A percentile compares a stretch with the other conserved stretches of the same genome.
phyloP scores from a whole-genome alignment of 2,797 vertebrate species.

The Bufotes viridis region DNA sequence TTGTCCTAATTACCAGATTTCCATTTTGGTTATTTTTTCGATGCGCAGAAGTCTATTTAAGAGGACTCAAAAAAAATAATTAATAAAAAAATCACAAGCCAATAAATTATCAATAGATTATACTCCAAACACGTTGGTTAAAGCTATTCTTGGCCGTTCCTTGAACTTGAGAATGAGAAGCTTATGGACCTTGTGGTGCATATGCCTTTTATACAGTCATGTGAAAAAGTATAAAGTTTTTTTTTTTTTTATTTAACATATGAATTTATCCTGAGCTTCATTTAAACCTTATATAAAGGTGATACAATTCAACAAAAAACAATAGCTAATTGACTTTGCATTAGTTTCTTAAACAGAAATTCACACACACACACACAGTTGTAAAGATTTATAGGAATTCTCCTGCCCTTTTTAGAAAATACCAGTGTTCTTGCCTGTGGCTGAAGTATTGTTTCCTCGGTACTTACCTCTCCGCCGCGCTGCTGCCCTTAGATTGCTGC shows the following conservation, averaged over 20 bases:
- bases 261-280: neutral
- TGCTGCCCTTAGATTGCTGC: no score
- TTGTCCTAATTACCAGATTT: neutral
- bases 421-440: no score
- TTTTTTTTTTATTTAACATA: neutral
- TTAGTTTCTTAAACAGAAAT: neutral
- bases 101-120: conserved; percentile 12
- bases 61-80: no score
- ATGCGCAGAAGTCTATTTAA: no score
- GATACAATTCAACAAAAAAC: neutral
- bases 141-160: neutral
- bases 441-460: no score
- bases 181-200: neutral
- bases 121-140: neutral
- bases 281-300: neutral
- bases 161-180: neutral
- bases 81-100: neutral
- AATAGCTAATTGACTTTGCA: neutral
- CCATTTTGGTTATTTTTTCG: neutral
- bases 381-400: no score
- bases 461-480: no score
- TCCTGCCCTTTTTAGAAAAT: no score
- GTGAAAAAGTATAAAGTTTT: neutral
- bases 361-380: no score
- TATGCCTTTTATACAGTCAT: neutral